Conservation (phyloP, 1,140 invertebrate species). For the Brachionus asplanchnoidis region DNA sequence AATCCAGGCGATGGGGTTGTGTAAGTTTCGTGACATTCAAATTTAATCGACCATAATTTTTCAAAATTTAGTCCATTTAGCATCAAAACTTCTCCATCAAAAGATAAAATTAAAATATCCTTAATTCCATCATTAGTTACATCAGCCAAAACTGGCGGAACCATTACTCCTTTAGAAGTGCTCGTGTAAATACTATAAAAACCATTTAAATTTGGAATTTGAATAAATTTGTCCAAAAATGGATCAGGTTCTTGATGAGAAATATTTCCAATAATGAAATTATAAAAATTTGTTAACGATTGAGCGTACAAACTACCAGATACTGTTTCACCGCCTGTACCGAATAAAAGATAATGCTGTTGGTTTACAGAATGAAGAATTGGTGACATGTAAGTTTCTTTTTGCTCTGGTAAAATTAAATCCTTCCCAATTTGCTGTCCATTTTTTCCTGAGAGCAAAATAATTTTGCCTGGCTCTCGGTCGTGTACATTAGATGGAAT, state of each 20-base stretch:
- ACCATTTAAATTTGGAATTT: background rate
- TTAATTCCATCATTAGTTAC: slow-evolving; percentile 47
- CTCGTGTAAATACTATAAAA: background rate
- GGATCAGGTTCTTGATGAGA: background rate
- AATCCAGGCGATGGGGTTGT: slow-evolving; percentile 52
- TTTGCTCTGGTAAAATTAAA: slow-evolving; percentile 48
- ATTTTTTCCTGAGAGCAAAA: slow-evolving; percentile 51
- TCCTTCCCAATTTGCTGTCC: slow-evolving; percentile 48
- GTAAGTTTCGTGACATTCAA: slow-evolving; percentile 37
- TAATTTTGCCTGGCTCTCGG: slow-evolving; percentile 47
- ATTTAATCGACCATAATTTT: slow-evolving; percentile 45
- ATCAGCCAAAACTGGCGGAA: slow-evolving; percentile 51
- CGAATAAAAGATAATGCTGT: slow-evolving; percentile 47
- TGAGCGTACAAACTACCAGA: slow-evolving; percentile 44
- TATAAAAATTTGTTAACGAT: background rate
- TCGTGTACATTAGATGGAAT: slow-evolving; percentile 46
- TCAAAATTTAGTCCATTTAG: slow-evolving; percentile 48
- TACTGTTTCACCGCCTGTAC: slow-evolving; percentile 52
- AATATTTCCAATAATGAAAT: background rate
- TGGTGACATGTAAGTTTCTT: slow-evolving; percentile 52
- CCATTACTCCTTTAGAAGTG: slow-evolving; percentile 49
- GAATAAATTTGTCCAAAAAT: background rate
- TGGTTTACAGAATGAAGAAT: slow-evolving; percentile 47
- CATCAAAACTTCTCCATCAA: slow-evolving; percentile 48
- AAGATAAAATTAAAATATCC: slow-evolving; percentile 50